Base-by-base conservation (phyloP, 2,888 invertebrate genomes). In the Parasteatoda lunata region DNA sequence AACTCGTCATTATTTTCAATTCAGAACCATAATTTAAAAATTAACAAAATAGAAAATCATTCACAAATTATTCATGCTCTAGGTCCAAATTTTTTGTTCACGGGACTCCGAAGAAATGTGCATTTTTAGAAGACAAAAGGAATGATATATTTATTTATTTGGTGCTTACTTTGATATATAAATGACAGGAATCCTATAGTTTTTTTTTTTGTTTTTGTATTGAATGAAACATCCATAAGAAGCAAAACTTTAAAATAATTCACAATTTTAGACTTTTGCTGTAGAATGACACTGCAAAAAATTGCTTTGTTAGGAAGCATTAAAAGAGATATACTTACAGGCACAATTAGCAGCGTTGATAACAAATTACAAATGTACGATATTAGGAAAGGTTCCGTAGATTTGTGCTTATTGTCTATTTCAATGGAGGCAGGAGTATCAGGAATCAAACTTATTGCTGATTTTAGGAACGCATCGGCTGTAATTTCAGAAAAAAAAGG, bases 391-490 rank as follows among this genome's bases (percentile, higher is more conserved):
- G 92, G 93, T 90, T 97, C 96, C 0, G 96, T 94, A 84, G 95
- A 94, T 89, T 94, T 94, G 66, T 94, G 93, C 91, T 96, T 95
- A 3, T 95, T 95, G 89, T 97, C 96, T 89, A 95, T 92, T 90
- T 96, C 94, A 91, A 94, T 92, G 90, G 93, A 92, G 89, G 96
- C 96, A 89, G 96, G 96, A 90, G 97, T 93, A 90, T 97, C 96
- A 0, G 95, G 94, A 89, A 98, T 94, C 75, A 97, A 93, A 87
- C 94, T 94, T 30, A 98, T 94, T 0, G 97, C 95, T 51, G 97
- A 96, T 92, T 97, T 97, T 90, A 98, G 96, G 92, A 97, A 97
- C 3, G 97, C 96, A 93, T 98, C 98, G 84, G 97, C 98, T 97
- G 91, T 90, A 93, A 93, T 77, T 13, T 47, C 49, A 68, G 65